Evolutionary conservation across 2,888 invertebrate species (phyloP).

Genomic region (Limnephilus auricula): DNA sequence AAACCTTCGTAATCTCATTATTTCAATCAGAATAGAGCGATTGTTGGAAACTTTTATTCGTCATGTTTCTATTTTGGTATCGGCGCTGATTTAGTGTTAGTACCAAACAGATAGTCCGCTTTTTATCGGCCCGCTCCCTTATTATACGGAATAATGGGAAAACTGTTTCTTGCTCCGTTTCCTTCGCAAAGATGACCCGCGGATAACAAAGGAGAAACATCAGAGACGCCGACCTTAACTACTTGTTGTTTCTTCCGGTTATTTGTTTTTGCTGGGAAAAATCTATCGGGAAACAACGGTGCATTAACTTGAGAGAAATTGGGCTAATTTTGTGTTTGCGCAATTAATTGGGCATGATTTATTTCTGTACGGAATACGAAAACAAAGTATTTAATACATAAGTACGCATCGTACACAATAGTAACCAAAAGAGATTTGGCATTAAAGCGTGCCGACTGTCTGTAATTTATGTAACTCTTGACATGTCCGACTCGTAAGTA

Average conservation of each 20-base stretch:
- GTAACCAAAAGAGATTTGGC: no score
- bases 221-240: not conserved
- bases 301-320: not conserved
- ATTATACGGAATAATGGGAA: not conserved
- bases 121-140: not conserved
- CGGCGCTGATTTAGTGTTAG: not conserved
- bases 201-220: constrained; percentile 15
- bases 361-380: not conserved
- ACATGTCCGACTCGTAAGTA: no score
- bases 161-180: not conserved
- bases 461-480: no score
- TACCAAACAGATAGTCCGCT: not conserved
- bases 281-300: not conserved
- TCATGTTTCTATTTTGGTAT: not conserved
- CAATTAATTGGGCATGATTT: not conserved
- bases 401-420: no score
- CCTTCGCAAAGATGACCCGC: not conserved
- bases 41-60: not conserved
- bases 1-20: not conserved
- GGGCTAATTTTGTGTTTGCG: not conserved
- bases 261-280: constrained; percentile 6
- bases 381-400: not conserved
- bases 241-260: constrained; percentile 14
- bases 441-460: no score
- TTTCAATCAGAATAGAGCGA: not conserved